phyloP scores from a whole-genome alignment of 2,797 vertebrate genomes.

The Melanotaenia parkinsoni region DNA sequence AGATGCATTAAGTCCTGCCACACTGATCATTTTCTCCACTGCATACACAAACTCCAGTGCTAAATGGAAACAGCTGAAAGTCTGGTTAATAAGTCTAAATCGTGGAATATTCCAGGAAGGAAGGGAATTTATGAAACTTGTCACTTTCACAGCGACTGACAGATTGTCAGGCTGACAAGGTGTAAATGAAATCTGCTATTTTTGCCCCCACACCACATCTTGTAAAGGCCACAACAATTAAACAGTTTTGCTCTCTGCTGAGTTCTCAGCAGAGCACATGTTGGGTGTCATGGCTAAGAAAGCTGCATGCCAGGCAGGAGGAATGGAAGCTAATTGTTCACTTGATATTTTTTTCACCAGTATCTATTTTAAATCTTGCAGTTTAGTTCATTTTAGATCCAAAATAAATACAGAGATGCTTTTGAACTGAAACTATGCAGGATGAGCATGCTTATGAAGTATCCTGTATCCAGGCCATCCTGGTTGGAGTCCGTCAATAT shows the following conservation, averaged over 20 bases:
- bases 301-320: slow-evolving; percentile 12
- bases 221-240: slow-evolving; percentile 61
- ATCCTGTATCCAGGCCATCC: neutral
- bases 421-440: slow-evolving; percentile 11
- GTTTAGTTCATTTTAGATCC: slow-evolving; percentile 17
- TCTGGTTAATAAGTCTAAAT: neutral
- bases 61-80: slow-evolving; percentile 1
- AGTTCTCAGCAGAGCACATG: slow-evolving; percentile 20
- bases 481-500: neutral
- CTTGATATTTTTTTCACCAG: neutral
- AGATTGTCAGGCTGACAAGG: slow-evolving; percentile 31
- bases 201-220: slow-evolving; percentile 30
- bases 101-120: slow-evolving; percentile 2
- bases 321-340: slow-evolving; percentile 8
- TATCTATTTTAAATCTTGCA: slow-evolving; percentile 11
- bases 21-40: neutral
- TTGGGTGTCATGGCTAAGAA: slow-evolving; percentile 44
- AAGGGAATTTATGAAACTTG: slow-evolving; percentile 13
- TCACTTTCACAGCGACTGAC: slow-evolving; percentile 24
- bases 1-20: slow-evolving; percentile 15
- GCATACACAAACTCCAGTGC: slow-evolving; percentile 4
- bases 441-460: slow-evolving; percentile 24
- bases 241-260: slow-evolving; percentile 39
- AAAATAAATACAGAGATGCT: slow-evolving; percentile 19
- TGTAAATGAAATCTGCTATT: slow-evolving; percentile 49